A percentile compares a stretch with the other conserved stretches of the same genome.
phyloP scores from a whole-genome alignment of 2,113 vertebrate genomes.

The Microcebus griseorufus region DNA sequence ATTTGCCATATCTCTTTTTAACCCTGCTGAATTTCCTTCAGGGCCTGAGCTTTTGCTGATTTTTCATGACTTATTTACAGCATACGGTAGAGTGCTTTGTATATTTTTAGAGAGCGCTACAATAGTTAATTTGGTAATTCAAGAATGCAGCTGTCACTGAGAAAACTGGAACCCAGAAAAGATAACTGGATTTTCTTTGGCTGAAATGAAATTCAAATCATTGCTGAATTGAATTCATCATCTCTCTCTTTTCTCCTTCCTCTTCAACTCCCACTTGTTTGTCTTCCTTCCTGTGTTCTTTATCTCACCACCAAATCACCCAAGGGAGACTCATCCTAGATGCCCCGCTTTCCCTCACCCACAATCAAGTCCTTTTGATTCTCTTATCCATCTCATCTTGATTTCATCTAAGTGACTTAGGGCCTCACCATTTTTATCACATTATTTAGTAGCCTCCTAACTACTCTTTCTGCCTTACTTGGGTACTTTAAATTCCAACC shows the following conservation, averaged over 20 bases:
- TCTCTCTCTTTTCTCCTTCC: slow-evolving; percentile 40
- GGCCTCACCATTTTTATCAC: slow-evolving; percentile 29
- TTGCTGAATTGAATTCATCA: slow-evolving; percentile 53
- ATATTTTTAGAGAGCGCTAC: slow-evolving; percentile 69
- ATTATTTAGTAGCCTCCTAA: slow-evolving; percentile 35
- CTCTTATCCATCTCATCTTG: background rate
- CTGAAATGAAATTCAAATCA: slow-evolving; percentile 71
- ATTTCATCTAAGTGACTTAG: background rate
- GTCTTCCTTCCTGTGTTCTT: slow-evolving; percentile 39
- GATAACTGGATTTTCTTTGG: slow-evolving; percentile 67
- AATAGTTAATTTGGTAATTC: slow-evolving; percentile 76
- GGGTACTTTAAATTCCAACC: background rate
- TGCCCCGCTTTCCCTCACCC: background rate
- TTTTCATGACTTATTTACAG: slow-evolving; percentile 69
- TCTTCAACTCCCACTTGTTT: background rate
- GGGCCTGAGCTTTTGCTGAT: slow-evolving; percentile 45
- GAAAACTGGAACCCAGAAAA: slow-evolving; percentile 61
- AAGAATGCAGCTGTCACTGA: slow-evolving; percentile 77
- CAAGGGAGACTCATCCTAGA: background rate
- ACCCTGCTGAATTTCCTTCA: slow-evolving; percentile 56
- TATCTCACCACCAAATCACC: background rate
- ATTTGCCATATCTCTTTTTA: background rate
- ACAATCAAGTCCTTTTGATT: slow-evolving; percentile 30
- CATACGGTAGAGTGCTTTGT: slow-evolving; percentile 46
- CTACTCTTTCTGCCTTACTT: slow-evolving; percentile 3